These are phyloP conservation scores for Wasmannia auropunctata DNA, from an alignment of 1,140 invertebrate genomes.

Conservation along the genomic window DNA sequence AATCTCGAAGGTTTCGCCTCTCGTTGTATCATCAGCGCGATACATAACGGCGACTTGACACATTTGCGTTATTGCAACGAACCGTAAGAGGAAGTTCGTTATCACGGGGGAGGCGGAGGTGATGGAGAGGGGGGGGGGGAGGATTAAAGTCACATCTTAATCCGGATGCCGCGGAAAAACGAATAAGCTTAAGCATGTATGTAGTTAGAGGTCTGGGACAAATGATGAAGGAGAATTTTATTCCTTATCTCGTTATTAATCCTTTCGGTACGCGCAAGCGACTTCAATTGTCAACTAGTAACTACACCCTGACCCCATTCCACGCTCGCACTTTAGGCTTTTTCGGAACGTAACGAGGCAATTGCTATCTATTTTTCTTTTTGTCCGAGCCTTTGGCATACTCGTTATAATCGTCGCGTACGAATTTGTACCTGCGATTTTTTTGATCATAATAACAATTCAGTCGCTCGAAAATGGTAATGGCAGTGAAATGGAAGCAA, in stretches of 20 bases:
- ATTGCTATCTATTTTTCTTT: not conserved
- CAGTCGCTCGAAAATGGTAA: constrained; percentile 65
- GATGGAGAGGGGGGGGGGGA: too few relatives aligned
- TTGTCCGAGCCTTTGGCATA: not conserved
- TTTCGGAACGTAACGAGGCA: constrained; percentile 42
- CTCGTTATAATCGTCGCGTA: constrained; percentile 1
- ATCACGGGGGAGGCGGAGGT: not conserved
- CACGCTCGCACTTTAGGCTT: constrained; percentile 68
- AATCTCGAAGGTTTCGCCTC: not conserved
- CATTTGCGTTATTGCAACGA: not conserved
- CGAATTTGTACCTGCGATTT: constrained; percentile 19
- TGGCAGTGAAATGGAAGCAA: constrained; percentile 79
- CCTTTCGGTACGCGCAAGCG: constrained; percentile 72
- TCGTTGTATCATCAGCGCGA: constrained; percentile 4
- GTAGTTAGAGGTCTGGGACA: constrained; percentile 67
- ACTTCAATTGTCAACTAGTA: constrained; percentile 71
- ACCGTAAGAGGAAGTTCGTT: not conserved
- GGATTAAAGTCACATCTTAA: constrained; percentile 59
- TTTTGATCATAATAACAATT: constrained; percentile 54
- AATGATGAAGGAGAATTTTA: constrained; percentile 72
- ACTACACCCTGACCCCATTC: constrained; percentile 72
- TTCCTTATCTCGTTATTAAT: constrained; percentile 64
- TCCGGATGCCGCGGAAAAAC: constrained; percentile 70
- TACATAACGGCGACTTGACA: not conserved
- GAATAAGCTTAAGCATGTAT: constrained; percentile 75